A percentile compares a stretch with the other conserved stretches of the same genome.
Evolutionary conservation across 2,797 vertebrate species (phyloP).

Genomic region (Hafferia zeledoni): DNA sequence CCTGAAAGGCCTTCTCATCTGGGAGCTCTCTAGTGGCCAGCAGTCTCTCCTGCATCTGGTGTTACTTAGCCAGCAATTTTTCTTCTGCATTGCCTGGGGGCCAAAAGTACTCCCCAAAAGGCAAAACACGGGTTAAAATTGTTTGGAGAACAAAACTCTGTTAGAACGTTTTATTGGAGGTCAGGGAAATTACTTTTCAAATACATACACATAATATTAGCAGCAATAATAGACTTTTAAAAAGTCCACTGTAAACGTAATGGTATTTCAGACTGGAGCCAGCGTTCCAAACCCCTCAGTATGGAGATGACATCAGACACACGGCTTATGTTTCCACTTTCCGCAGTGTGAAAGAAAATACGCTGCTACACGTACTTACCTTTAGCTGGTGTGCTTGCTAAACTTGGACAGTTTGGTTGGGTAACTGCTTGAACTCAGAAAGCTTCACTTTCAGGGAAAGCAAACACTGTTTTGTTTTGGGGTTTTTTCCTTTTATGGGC

Average conservation of each 20-base stretch:
- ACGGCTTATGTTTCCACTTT: not conserved
- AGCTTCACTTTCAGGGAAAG: not conserved
- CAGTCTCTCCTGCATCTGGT: slow-evolving; percentile 47
- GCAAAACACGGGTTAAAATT: not conserved
- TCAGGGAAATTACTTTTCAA: slow-evolving; percentile 48
- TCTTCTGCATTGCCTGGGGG: not conserved
- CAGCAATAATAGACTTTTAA: not conserved
- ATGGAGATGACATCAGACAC: not conserved
- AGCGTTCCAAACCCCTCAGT: not conserved
- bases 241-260: slow-evolving; percentile 13
- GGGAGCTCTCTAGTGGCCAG: slow-evolving; percentile 55
- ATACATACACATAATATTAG: slow-evolving; percentile 25
- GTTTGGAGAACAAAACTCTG: slow-evolving; percentile 40
- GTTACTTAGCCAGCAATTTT: slow-evolving; percentile 55
- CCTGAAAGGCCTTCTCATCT: slow-evolving; percentile 18
- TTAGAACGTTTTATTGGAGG: not conserved
- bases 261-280: not conserved
- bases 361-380: accelerated
- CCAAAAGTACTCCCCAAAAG: not conserved
- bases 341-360: not conserved
- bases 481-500: not conserved
- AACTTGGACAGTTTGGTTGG: not conserved
- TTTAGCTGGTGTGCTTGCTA: not conserved
- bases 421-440: not conserved
- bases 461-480: not conserved